These are phyloP conservation scores for Harmothoe impar DNA, from an alignment of 2,888 invertebrate species.

Conservation along the genomic window DNA sequence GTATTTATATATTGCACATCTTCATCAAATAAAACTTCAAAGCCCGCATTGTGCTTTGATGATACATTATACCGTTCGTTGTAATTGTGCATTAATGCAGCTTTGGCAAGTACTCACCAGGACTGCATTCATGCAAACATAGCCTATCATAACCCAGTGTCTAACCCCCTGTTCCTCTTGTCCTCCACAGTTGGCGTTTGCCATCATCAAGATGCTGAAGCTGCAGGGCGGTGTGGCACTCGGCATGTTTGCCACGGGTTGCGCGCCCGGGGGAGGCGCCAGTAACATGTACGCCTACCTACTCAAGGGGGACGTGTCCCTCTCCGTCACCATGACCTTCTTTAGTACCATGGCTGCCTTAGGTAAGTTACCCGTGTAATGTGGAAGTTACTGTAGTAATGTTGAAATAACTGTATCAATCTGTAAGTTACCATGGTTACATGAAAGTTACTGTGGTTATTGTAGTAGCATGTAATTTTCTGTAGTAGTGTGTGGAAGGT, in stretches of 20 bases:
- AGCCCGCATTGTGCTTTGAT: too few species aligned
- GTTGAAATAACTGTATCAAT: background rate
- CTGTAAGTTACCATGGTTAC: background rate
- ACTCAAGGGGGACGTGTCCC: slow-evolving; percentile 94
- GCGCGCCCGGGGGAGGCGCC: slow-evolving; percentile 89
- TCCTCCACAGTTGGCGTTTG: slow-evolving; percentile 71
- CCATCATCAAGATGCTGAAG: slow-evolving; percentile 74
- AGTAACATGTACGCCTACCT: slow-evolving; percentile 98
- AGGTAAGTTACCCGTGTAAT: slow-evolving; percentile 84
- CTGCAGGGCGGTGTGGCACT: slow-evolving; percentile 78
- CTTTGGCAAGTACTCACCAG: too few species aligned
- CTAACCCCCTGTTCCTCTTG: background rate
- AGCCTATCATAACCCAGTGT: too few species aligned
- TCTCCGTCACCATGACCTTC: slow-evolving; percentile 97
- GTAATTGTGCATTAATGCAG: too few species aligned
- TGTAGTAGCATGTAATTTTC: background rate
- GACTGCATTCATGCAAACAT: too few species aligned
- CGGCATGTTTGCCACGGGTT: slow-evolving; percentile 84
- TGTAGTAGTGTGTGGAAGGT: background rate
- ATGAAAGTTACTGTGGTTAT: background rate
- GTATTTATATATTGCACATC: too few species aligned
- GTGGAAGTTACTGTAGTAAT: slow-evolving; percentile 85
- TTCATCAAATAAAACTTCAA: too few species aligned
- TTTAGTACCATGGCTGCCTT: slow-evolving; percentile 94
- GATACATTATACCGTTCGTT: too few species aligned